Conservation (phyloP, 2,888 invertebrate genomes). For the Steinernema hermaphroditum region DNA sequence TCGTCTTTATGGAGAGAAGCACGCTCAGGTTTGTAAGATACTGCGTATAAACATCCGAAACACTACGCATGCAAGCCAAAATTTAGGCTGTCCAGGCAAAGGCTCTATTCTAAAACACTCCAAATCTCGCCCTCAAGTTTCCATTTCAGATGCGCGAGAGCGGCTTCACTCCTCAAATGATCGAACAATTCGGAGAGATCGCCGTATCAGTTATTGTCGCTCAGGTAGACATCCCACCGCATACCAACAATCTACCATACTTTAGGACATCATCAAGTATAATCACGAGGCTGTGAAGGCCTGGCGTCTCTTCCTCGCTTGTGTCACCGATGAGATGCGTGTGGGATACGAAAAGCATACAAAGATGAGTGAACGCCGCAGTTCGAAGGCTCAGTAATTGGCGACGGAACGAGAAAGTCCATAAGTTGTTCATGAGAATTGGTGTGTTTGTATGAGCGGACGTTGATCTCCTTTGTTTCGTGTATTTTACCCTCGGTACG, state of each 20-base stretch:
- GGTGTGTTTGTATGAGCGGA: no score
- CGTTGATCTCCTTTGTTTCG: no score
- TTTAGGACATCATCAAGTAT: slow-evolving; percentile 49
- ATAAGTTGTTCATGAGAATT: neutral
- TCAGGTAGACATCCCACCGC: slow-evolving; percentile 33
- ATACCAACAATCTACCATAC: neutral
- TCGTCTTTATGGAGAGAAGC: slow-evolving; percentile 51
- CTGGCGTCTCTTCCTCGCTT: slow-evolving; percentile 50
- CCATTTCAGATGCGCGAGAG: slow-evolving; percentile 48
- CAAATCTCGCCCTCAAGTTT: no score
- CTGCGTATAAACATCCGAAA: no score
- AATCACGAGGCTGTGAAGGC: slow-evolving; percentile 42
- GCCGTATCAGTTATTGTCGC: slow-evolving; percentile 50
- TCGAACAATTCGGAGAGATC: slow-evolving; percentile 52
- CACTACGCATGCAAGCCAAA: no score
- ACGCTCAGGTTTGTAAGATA: slow-evolving; percentile 45
- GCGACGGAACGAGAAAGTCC: neutral
- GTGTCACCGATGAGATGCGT: slow-evolving; percentile 52
- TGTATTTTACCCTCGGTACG: no score
- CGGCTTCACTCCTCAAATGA: slow-evolving; percentile 52
- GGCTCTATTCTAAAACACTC: no score
- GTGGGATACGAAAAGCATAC: slow-evolving; percentile 37
- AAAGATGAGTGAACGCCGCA: slow-evolving; percentile 25
- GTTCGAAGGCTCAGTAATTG: neutral
- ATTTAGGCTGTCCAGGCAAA: no score